Conservation (phyloP, 2,888 invertebrate species). For the Cinara cedri region DNA sequence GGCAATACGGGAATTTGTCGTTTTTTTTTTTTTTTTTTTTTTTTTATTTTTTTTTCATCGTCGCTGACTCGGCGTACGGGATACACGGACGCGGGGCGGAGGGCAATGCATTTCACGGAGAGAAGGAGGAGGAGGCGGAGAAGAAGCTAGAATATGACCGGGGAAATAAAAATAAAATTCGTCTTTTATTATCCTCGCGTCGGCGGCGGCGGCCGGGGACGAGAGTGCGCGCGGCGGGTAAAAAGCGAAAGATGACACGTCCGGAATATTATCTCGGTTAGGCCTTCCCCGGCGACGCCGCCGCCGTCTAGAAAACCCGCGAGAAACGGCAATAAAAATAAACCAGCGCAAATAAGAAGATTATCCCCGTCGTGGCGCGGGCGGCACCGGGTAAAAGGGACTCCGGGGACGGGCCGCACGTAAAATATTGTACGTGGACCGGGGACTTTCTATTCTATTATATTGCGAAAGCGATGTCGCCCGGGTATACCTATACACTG, state of each 20-base stretch:
- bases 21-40: too few species aligned
- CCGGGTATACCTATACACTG: neutral
- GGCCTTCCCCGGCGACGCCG: neutral
- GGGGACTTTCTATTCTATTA: conserved; percentile 48
- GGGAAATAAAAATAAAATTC: conserved; percentile 23
- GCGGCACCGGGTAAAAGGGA: conserved; percentile 37
- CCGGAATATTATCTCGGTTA: conserved; percentile 46
- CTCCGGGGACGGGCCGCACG: conserved; percentile 40
- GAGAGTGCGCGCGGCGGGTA: neutral
- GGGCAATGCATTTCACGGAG: too few species aligned
- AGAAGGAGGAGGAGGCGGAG: neutral
- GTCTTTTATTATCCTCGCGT: conserved; percentile 38
- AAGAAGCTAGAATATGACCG: neutral
- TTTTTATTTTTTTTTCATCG: too few species aligned
- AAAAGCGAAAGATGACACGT: conserved; percentile 51
- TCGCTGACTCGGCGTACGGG: too few species aligned
- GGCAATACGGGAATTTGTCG: too few species aligned
- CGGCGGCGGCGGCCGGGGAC: neutral
- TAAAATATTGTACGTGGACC: conserved; percentile 55
- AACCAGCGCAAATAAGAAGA: conserved; percentile 53
- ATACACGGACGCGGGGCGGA: too few species aligned
- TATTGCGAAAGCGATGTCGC: neutral
- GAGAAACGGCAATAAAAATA: conserved; percentile 51
- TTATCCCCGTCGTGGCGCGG: conserved; percentile 40
- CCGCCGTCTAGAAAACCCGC: neutral